Evolutionary conservation across 1,140 invertebrate genomes (phyloP).

Genomic region (Zaprionus kolodkinae): DNA sequence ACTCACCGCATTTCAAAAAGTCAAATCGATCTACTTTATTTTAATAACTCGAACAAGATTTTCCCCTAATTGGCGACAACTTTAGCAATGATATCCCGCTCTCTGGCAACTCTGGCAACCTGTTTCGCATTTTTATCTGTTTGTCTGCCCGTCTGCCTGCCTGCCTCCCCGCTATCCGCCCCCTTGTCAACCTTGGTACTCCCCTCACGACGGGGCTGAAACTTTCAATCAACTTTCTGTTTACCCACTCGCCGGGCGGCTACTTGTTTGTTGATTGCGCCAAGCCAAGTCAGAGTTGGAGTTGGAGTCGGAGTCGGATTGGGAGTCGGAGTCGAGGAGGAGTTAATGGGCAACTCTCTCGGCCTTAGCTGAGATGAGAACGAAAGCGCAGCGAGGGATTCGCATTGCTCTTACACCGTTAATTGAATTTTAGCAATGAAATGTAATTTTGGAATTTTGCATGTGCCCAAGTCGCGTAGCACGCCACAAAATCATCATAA

Average conservation of each 20-base stretch:
- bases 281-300: not conserved
- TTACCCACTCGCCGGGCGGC: conserved; percentile 56
- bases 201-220: conserved; percentile 20
- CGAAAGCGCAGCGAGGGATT: conserved; percentile 54
- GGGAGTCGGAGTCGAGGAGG: not conserved
- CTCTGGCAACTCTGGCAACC: conserved; percentile 29
- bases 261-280: conserved; percentile 64
- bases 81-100: conserved; percentile 6
- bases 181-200: conserved; percentile 16
- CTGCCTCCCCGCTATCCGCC: not conserved
- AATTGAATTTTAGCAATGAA: conserved; percentile 81
- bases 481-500: conserved; percentile 67
- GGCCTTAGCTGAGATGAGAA: conserved; percentile 38
- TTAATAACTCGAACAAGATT: conserved; percentile 12
- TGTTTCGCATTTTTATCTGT: conserved; percentile 37
- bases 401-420: conserved; percentile 55
- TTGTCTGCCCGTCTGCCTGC: conserved; percentile 6
- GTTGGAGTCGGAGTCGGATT: not conserved
- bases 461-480: conserved; percentile 64
- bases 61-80: conserved; percentile 19
- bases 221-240: conserved; percentile 81
- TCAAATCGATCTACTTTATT: conserved; percentile 8
- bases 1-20: not conserved
- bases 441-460: conserved; percentile 80
- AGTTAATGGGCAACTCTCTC: conserved; percentile 35